Evolutionary conservation across 2,888 invertebrate genomes (phyloP).

Genomic region (Athalia rosae): DNA sequence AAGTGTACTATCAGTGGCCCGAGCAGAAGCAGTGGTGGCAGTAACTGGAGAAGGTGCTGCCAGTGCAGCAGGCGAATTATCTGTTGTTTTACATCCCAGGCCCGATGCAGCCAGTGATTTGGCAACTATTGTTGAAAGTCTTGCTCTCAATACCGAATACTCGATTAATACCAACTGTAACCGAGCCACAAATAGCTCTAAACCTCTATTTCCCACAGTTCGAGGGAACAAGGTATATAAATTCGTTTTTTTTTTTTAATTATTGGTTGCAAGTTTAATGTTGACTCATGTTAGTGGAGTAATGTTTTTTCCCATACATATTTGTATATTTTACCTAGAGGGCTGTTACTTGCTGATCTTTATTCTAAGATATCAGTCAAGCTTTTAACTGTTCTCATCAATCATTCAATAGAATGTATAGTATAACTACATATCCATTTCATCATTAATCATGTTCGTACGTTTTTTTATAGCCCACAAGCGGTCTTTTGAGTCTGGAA

Average conservation of each 20-base stretch:
- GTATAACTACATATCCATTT: neutral
- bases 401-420: constrained; percentile 12
- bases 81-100: constrained; percentile 77
- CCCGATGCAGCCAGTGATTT: constrained; percentile 82
- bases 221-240: constrained; percentile 68
- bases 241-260: neutral
- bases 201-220: constrained; percentile 66
- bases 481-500: constrained; percentile 73
- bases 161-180: constrained; percentile 80
- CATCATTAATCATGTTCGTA: neutral
- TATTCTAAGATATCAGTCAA: constrained; percentile 24
- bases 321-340: neutral
- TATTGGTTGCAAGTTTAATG: neutral
- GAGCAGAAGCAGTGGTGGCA: constrained; percentile 82
- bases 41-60: constrained; percentile 75
- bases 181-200: constrained; percentile 72
- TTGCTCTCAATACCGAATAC: constrained; percentile 77
- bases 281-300: neutral
- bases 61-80: constrained; percentile 76
- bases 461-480: constrained; percentile 57
- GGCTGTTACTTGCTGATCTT: constrained; percentile 24
- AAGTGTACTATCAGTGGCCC: constrained; percentile 84
- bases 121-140: constrained; percentile 90
- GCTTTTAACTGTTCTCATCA: constrained; percentile 25
- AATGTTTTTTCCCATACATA: neutral